Evolutionary conservation across 2,888 invertebrate genomes (phyloP).

Genomic region (Diarsia dahlii): DNA sequence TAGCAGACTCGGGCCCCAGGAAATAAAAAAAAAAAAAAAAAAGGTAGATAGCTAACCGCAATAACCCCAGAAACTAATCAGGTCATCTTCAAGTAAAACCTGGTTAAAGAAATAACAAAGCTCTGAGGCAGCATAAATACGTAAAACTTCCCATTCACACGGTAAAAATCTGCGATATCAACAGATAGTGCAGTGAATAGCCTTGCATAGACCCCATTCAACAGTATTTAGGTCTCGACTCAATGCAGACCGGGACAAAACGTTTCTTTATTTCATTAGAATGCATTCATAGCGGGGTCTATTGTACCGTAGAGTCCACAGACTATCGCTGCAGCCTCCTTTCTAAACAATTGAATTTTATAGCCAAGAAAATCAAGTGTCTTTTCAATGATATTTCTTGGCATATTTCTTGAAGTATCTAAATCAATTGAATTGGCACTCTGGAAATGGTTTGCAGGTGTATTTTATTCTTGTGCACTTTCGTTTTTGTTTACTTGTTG

Average conservation of each 20-base stretch:
- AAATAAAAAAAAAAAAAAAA: too few relatives aligned
- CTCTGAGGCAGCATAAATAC: neutral
- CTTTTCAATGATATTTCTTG: conserved; percentile 57
- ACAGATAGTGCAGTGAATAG: conserved; percentile 73
- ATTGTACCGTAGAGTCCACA: conserved; percentile 72
- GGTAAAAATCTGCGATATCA: conserved; percentile 63
- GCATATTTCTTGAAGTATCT: conserved; percentile 56
- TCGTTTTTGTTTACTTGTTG: conserved; percentile 51
- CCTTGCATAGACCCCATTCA: conserved; percentile 67
- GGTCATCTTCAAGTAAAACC: neutral
- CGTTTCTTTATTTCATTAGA: conserved; percentile 86
- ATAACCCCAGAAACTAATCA: neutral
- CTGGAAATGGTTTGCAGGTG: conserved; percentile 37
- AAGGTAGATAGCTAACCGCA: too few relatives aligned
- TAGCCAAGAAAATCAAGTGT: conserved; percentile 67
- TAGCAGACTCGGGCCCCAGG: too few relatives aligned
- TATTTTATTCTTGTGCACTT: conserved; percentile 40
- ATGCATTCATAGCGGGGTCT: conserved; percentile 75
- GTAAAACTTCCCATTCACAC: conserved; percentile 51
- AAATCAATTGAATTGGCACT: conserved; percentile 55
- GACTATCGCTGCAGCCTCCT: conserved; percentile 68
- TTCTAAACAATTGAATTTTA: conserved; percentile 74
- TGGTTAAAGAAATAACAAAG: conserved; percentile 2
- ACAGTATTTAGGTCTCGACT: conserved; percentile 76
- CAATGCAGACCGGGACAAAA: conserved; percentile 79